phyloP scores from a whole-genome alignment of 2,113 vertebrate genomes.

The Pseudorectes ferrugineus region DNA sequence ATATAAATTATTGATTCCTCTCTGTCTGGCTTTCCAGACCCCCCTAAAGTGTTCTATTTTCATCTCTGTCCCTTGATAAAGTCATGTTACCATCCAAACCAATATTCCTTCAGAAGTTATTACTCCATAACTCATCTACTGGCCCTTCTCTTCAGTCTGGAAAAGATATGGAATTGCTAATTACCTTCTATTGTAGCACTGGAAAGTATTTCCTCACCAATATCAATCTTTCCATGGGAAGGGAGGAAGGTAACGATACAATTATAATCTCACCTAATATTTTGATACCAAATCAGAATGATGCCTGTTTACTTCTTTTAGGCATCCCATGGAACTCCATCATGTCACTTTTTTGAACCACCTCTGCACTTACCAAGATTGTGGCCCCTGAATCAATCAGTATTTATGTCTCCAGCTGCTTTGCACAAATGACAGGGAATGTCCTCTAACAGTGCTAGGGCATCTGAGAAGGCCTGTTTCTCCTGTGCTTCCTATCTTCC shows the following conservation, averaged over 20 bases:
- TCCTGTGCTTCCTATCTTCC: neutral
- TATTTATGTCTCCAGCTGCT: neutral
- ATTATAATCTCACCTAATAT: neutral
- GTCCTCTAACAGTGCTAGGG: neutral
- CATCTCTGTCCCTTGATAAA: neutral
- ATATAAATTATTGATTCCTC: neutral
- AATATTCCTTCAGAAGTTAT: constrained; percentile 23
- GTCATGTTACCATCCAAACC: neutral
- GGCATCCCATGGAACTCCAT: neutral
- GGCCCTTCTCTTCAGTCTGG: neutral
- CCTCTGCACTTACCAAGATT: neutral
- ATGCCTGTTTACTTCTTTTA: neutral
- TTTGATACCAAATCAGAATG: neutral
- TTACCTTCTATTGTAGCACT: neutral
- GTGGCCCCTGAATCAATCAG: neutral
- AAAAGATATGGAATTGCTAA: constrained; percentile 31
- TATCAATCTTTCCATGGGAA: neutral
- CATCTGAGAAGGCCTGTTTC: neutral
- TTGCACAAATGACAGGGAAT: neutral
- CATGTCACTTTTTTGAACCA: neutral
- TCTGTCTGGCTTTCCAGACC: neutral
- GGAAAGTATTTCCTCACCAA: neutral
- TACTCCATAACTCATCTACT: neutral
- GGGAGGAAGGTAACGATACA: neutral
- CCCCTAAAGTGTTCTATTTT: neutral